These are phyloP conservation scores for Lasioglossum morio DNA, from an alignment of 2,888 invertebrate species.

Conservation along the genomic window DNA sequence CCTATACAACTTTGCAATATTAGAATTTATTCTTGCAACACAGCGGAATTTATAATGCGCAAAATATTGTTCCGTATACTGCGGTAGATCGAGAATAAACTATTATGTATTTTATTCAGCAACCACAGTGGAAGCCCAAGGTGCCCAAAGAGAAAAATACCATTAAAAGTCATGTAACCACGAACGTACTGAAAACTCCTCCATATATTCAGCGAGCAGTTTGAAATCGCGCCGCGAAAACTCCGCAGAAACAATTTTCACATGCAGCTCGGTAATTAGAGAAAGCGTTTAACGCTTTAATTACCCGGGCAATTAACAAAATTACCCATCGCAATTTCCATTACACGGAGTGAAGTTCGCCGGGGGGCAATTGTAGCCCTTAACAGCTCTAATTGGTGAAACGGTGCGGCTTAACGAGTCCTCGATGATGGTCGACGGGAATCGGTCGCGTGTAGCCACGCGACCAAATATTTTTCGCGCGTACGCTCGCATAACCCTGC, in stretches of 20 bases:
- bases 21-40: neutral
- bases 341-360: constrained; percentile 4
- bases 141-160: neutral
- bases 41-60: neutral
- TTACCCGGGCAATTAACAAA: constrained; percentile 3
- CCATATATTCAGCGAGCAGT: neutral
- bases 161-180: neutral
- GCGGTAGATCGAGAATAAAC: neutral
- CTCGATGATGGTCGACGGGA: neutral
- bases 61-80: neutral
- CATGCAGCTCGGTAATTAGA: constrained; percentile 1
- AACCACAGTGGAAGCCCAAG: neutral
- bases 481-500: constrained; percentile 22
- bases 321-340: constrained; percentile 12
- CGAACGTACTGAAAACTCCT: neutral
- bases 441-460: neutral
- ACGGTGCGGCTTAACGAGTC: constrained; percentile 14
- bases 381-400: constrained; percentile 3
- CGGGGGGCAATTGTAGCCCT: constrained; percentile 13
- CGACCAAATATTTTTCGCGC: neutral
- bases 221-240: neutral
- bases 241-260: neutral
- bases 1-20: neutral
- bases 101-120: neutral
- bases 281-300: constrained; percentile 9